phyloP scores from a whole-genome alignment of 2,888 invertebrate genomes.

The Hetaerina titia region DNA sequence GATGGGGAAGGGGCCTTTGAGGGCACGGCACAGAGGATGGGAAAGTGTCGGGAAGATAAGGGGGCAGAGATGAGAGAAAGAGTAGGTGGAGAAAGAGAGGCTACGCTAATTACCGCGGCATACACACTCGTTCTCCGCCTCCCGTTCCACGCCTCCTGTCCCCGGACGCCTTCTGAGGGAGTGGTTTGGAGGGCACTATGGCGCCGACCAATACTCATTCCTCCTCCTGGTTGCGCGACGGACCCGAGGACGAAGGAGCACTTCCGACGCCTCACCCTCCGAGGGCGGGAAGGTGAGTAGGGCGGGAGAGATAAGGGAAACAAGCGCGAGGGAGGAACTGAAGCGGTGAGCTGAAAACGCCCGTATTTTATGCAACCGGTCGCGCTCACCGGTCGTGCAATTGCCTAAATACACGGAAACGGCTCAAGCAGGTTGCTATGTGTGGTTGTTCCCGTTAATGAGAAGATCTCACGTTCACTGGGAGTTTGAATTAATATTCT shows the following conservation, averaged over 20 bases:
- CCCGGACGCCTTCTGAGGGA: neutral
- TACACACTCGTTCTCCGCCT: neutral
- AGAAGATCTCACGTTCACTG: neutral
- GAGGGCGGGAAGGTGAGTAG: neutral
- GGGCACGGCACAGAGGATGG: neutral
- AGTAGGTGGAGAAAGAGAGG: neutral
- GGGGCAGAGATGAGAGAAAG: neutral
- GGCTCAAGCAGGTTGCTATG: neutral
- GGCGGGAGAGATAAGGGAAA: neutral
- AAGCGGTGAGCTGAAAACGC: neutral
- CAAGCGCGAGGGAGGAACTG: neutral
- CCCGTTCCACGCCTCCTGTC: neutral
- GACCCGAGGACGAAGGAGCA: neutral
- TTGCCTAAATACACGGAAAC: conserved; percentile 44
- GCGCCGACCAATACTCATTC: neutral
- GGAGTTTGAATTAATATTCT: neutral
- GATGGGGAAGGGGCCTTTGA: neutral
- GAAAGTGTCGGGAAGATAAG: neutral
- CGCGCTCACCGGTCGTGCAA: neutral
- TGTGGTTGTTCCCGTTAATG: neutral
- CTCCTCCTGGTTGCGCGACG: neutral
- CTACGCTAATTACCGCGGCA: conserved; percentile 30
- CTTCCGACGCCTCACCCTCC: neutral
- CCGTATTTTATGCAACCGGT: conserved; percentile 27
- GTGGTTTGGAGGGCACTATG: neutral